Percentiles rank a stretch among this genome's conserved stretches.
Conservation (phyloP, 92 coral and sea anemone genomes). For the Siderastrea radians region DNA sequence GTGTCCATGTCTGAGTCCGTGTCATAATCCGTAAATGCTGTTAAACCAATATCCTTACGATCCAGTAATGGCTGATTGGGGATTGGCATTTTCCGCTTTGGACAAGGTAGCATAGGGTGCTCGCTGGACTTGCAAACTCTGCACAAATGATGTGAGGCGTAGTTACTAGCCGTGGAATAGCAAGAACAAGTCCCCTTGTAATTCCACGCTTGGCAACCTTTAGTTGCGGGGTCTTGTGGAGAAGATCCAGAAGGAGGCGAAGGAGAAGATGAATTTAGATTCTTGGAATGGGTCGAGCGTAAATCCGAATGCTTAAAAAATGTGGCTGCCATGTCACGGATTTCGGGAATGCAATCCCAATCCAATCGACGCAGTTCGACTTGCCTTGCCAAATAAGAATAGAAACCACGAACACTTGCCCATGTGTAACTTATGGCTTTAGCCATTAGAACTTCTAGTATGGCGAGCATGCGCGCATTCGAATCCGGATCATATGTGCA, state of each 20-base stretch:
- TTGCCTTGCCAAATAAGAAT: slow-evolving; percentile 37
- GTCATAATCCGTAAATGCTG: neutral
- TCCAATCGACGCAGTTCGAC: slow-evolving; percentile 22
- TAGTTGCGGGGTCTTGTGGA: slow-evolving; percentile 4
- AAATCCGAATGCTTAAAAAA: too few species aligned
- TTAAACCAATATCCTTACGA: neutral
- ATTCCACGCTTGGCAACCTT: slow-evolving; percentile 21
- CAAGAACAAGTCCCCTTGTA: slow-evolving; percentile 13
- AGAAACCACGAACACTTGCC: slow-evolving; percentile 27
- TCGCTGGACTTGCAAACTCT: slow-evolving; percentile 35
- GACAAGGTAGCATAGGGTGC: slow-evolving; percentile 45
- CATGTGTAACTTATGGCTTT: slow-evolving; percentile 28
- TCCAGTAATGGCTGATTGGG: slow-evolving; percentile 24
- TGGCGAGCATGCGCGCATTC: slow-evolving; percentile 1
- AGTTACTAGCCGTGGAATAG: neutral
- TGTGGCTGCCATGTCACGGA: neutral
- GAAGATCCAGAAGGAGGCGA: neutral
- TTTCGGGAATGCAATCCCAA: slow-evolving; percentile 11
- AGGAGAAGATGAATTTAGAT: neutral
- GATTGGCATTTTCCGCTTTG: slow-evolving; percentile 26
- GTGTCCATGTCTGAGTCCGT: slow-evolving; percentile 35
- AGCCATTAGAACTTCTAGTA: slow-evolving; percentile 14
- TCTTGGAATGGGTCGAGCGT: too few species aligned
- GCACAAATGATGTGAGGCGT: slow-evolving; percentile 13
- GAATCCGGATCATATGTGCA: neutral